These are phyloP conservation scores for Taenaris catops DNA, from an alignment of 2,888 invertebrate species.

Conservation along the genomic window DNA sequence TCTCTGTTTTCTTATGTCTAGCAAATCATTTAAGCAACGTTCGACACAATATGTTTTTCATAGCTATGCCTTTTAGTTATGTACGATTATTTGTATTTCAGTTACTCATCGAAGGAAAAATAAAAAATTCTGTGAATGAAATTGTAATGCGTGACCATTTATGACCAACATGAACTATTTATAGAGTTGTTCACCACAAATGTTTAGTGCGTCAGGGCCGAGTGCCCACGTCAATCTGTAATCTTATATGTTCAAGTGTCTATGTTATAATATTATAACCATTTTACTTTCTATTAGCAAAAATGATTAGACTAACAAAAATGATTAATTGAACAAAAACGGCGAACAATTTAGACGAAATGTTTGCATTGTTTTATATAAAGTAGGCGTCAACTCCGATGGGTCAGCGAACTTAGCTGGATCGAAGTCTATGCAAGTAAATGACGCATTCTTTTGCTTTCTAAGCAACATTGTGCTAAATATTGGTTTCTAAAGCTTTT, in stretches of 20 bases:
- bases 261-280: too few relatives aligned
- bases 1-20: too few relatives aligned
- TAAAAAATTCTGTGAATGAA: conserved; percentile 12
- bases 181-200: conserved; percentile 15
- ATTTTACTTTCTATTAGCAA: conserved; percentile 13
- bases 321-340: not conserved
- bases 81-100: not conserved
- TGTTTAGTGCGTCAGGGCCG: conserved; percentile 19
- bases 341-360: too few relatives aligned
- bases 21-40: too few relatives aligned
- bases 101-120: conserved; percentile 5
- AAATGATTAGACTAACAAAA: conserved; percentile 3
- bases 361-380: too few relatives aligned
- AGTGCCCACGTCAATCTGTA: conserved; percentile 19
- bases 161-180: conserved; percentile 23
- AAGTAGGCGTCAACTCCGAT: too few relatives aligned
- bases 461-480: too few relatives aligned
- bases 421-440: too few relatives aligned
- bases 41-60: too few relatives aligned
- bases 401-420: too few relatives aligned
- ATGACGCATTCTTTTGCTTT: too few relatives aligned
- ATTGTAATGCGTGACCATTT: conserved; percentile 8
- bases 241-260: conserved; percentile 14
- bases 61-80: not conserved
- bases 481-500: too few relatives aligned